These are phyloP conservation scores for Cyclophora punctaria DNA, from an alignment of 2,888 invertebrate species.

Conservation along the genomic window DNA sequence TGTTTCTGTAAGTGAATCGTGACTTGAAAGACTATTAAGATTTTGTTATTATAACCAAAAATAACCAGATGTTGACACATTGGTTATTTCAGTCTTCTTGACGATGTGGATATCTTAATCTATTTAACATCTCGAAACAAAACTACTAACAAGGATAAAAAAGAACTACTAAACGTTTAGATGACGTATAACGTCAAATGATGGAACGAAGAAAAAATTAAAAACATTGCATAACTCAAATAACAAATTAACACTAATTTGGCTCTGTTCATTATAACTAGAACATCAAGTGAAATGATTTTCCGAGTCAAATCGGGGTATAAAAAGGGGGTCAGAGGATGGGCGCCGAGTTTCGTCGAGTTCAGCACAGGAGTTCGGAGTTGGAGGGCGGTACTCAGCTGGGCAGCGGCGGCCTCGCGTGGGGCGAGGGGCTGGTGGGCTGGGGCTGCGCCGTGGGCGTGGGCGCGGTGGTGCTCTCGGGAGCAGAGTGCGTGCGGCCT, in stretches of 20 bases:
- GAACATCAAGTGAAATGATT: slow-evolving; percentile 48
- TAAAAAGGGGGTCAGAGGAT: slow-evolving; percentile 58
- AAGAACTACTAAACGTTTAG: no score
- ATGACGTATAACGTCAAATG: no score
- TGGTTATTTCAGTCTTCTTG: no score
- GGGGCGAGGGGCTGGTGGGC: slow-evolving; percentile 61
- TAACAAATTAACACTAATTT: no score
- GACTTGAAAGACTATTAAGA: not conserved
- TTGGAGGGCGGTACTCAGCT: slow-evolving; percentile 76
- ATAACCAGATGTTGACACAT: no score
- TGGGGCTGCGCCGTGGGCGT: slow-evolving; percentile 68
- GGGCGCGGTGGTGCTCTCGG: slow-evolving; percentile 74
- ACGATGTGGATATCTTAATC: no score
- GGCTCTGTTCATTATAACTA: not conserved
- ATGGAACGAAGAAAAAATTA: no score
- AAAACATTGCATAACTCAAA: no score
- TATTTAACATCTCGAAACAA: no score
- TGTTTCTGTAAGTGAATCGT: no score
- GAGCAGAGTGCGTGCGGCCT: slow-evolving; percentile 82
- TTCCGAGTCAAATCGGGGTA: slow-evolving; percentile 50
- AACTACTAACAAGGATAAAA: no score
- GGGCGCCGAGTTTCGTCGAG: slow-evolving; percentile 73
- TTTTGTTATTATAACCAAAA: not conserved
- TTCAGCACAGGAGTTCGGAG: slow-evolving; percentile 76
- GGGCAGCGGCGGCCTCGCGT: slow-evolving; percentile 61